Base-by-base conservation (phyloP, 2,888 invertebrate genomes). In the Morpho helenor region DNA sequence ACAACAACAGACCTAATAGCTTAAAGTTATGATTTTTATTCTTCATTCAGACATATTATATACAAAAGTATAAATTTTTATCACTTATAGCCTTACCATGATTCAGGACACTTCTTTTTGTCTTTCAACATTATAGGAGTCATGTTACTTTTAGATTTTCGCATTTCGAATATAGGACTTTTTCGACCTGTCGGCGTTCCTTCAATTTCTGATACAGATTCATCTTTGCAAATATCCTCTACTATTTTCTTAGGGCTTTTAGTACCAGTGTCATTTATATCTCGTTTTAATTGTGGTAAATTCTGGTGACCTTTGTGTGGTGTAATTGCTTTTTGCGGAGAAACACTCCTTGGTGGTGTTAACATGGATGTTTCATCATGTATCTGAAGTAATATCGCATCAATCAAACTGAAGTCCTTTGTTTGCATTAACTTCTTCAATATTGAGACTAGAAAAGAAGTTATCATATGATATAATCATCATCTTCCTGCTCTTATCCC, bases 81-180 rank as follows among this genome's bases (percentile, higher is more conserved):
- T 31, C 31, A 31, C 9, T 52, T 22, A 39, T 10, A 2, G 8
- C 39, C 74, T 77, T 68, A 87, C 88, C 87, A 87, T 49, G 65
- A 67, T 43, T 75, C 72, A 0, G 85, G 77, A 66, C 82, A 84
- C 69, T 87, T 88, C 62, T 85, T 87, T 65, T 87, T 88, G 47
- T 84, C 84, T 57, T 77, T 75, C 10, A 65, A 64, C 50, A 66
- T 73, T 3, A 63, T 64, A 16, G 44, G 58, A 40, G 59, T 60
- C 8, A 45, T 7, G 10, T 56, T 47, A 2, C 16, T n/a, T 52
- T 31, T 44, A 7, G 10, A 40, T 23, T 49, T 56, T 60, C 75
- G 84, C 5, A 70, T 71, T 7, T 67, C 74, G 69, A 90, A 80
- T 54, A 90, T 83, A 7, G 90, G 90, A 63, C 90, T 90, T 0